Base-by-base conservation (phyloP, 2,113 vertebrate genomes). In the Gavia stellata region DNA sequence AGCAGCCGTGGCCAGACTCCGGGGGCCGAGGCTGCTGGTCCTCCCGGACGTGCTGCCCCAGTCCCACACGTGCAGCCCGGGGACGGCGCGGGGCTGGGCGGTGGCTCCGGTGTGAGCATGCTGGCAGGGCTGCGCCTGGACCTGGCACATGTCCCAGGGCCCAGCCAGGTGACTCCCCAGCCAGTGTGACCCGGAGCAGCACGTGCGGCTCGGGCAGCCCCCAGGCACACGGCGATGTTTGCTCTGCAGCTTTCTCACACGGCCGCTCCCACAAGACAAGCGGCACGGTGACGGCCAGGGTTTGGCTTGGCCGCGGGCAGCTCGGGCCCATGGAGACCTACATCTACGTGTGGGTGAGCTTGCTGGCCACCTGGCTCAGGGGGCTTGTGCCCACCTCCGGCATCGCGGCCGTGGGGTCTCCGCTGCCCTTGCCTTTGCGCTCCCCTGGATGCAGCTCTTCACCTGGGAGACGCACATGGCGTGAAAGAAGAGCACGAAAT, bases 361-460 rank as follows among this genome's bases (percentile, higher is more conserved):
- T 98, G 53, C 98, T 98, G 5, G 98, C 98, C 15, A 96, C 98
- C 92, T 98, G 98, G 96, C 97, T 98, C 78, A 97, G 97, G 63
- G 98, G 97, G 87, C 97, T 98, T 82, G 96, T 98, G 73, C 98
- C 98, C 72, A 98, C 86, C 89, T 98, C 98, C 62, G 98, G 78
- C 97, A 98, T 98, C 77, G 97, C 96, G 14, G 97, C 98, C 9
- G 98, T 98, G 94, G 98, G 79, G 97, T 97, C 92, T 98, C 96
- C 56, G 97, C 98, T 93, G 97, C 96, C 90, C 98, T 98, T 7
- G 95, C 97, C 79, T 97, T 97, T 56, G 98, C 94, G 3, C 97
- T 98, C 63, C 98, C 98, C 79, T 98, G 98, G 89, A 98, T 97
- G 93, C 97, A 98, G 95, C 74, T 98, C 95, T 98, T 98, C 96